These are phyloP conservation scores for Euspilapteryx auroguttella DNA, from an alignment of 2,888 invertebrate species.

Conservation along the genomic window DNA sequence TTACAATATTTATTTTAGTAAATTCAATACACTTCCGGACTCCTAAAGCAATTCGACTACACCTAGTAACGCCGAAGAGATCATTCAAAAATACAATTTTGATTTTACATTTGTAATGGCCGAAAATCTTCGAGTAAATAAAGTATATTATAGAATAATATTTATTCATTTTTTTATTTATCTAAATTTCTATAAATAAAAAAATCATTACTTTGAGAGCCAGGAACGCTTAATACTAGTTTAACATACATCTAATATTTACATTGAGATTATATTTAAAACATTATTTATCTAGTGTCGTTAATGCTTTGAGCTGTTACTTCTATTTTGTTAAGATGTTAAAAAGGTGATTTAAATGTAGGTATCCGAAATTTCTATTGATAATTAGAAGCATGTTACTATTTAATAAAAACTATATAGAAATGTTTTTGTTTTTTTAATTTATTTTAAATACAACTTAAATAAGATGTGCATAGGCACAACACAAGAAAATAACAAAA, in stretches of 20 bases:
- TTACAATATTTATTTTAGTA: constrained; percentile 48
- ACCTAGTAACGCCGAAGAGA: constrained; percentile 51
- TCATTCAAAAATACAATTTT: constrained; percentile 60
- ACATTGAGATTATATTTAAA: constrained; percentile 52
- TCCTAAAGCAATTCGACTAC: constrained; percentile 56
- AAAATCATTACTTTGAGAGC: constrained; percentile 59
- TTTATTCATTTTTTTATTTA: constrained; percentile 19
- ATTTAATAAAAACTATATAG: no score
- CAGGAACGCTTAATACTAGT: constrained; percentile 50
- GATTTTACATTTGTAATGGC: constrained; percentile 50
- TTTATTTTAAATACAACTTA: no score
- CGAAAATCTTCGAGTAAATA: constrained; percentile 44
- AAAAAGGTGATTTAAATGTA: no score
- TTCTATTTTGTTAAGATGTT: no score
- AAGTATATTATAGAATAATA: constrained; percentile 36
- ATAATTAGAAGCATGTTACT: no score
- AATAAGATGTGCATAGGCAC: no score
- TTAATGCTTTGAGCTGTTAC: constrained; percentile 52
- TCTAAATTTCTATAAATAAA: constrained; percentile 41
- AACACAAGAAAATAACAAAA: no score
- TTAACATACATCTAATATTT: constrained; percentile 44
- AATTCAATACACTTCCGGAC: constrained; percentile 57
- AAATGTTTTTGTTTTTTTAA: no score
- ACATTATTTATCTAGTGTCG: constrained; percentile 52
- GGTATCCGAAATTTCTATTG: no score